Evolutionary conservation across 2,113 vertebrate genomes (phyloP).

Genomic region (Caranx melampygus): DNA sequence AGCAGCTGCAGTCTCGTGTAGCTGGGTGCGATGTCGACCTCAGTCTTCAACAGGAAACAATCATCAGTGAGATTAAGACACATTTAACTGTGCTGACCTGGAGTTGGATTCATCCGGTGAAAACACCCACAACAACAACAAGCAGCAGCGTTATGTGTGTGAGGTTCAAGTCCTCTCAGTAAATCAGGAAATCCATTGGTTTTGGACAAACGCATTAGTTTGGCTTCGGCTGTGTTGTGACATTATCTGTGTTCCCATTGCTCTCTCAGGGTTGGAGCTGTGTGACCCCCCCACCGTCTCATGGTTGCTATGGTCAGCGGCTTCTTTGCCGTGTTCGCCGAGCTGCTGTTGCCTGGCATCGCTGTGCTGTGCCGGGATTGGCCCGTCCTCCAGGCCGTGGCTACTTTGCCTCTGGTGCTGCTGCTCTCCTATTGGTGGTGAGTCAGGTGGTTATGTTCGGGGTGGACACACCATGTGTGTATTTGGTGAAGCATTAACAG

Average conservation of each 20-base stretch:
- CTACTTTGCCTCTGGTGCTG: slow-evolving; percentile 84
- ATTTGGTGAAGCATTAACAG: not conserved
- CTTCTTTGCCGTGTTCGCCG: slow-evolving; percentile 87
- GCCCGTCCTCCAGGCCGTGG: slow-evolving; percentile 88
- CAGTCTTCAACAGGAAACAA: not conserved
- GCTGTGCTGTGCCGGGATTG: slow-evolving; percentile 86
- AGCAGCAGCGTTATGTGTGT: not conserved
- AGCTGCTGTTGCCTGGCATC: slow-evolving; percentile 88
- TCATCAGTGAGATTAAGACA: not conserved
- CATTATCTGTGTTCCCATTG: not conserved
- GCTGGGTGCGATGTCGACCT: no score
- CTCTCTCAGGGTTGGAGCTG: slow-evolving; percentile 87
- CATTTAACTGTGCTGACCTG: not conserved
- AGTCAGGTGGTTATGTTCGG: slow-evolving; percentile 59
- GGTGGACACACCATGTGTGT: not conserved
- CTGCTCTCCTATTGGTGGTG: slow-evolving; percentile 90
- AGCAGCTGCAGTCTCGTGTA: no score
- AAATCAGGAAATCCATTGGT: slow-evolving; percentile 23
- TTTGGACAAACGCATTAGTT: slow-evolving; percentile 4
- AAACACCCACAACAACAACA: not conserved
- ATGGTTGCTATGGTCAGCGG: slow-evolving; percentile 85
- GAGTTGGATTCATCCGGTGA: not conserved
- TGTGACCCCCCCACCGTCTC: slow-evolving; percentile 88
- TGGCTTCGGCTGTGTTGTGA: slow-evolving; percentile 17
- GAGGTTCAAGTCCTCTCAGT: not conserved